phyloP scores from a whole-genome alignment of 2,113 vertebrate species.

The Columba livia region DNA sequence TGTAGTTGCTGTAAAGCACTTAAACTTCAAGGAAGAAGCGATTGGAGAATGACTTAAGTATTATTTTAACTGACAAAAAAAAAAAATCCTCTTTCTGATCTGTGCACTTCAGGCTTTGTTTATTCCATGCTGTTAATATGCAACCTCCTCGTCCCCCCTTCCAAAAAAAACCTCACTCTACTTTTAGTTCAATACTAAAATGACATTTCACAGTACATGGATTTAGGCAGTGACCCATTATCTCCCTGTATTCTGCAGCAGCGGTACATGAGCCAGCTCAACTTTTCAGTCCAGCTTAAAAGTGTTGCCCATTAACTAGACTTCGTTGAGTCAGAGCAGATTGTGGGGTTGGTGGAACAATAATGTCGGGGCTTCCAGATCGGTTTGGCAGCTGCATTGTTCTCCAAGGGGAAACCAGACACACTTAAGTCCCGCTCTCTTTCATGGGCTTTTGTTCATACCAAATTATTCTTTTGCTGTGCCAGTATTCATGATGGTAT shows the following conservation, averaged over 20 bases:
- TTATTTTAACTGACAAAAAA: slow-evolving; percentile 29
- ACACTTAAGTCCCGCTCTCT: slow-evolving; percentile 84
- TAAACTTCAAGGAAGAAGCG: slow-evolving; percentile 26
- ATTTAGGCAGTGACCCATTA: slow-evolving; percentile 73
- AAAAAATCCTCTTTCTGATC: not conserved
- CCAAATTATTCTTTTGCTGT: slow-evolving; percentile 90
- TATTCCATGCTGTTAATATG: slow-evolving; percentile 15
- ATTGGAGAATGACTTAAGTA: slow-evolving; percentile 13
- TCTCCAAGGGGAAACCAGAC: slow-evolving; percentile 87
- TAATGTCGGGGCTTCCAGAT: slow-evolving; percentile 89
- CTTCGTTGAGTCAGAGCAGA: slow-evolving; percentile 85
- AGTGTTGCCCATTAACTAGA: slow-evolving; percentile 80
- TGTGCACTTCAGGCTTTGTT: not conserved
- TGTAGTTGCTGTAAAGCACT: slow-evolving; percentile 19
- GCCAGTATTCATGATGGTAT: slow-evolving; percentile 90
- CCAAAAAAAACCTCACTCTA: not conserved
- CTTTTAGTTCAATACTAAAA: slow-evolving; percentile 61
- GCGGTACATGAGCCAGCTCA: slow-evolving; percentile 68
- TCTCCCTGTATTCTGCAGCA: slow-evolving; percentile 58
- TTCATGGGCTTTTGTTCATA: slow-evolving; percentile 87
- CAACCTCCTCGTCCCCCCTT: not conserved
- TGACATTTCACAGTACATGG: slow-evolving; percentile 67
- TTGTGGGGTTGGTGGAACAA: slow-evolving; percentile 84
- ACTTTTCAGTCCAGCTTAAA: slow-evolving; percentile 77
- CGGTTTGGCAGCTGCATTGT: slow-evolving; percentile 91